phyloP scores from a whole-genome alignment of 2,797 vertebrate species.

The Sarcoramphus papa region DNA sequence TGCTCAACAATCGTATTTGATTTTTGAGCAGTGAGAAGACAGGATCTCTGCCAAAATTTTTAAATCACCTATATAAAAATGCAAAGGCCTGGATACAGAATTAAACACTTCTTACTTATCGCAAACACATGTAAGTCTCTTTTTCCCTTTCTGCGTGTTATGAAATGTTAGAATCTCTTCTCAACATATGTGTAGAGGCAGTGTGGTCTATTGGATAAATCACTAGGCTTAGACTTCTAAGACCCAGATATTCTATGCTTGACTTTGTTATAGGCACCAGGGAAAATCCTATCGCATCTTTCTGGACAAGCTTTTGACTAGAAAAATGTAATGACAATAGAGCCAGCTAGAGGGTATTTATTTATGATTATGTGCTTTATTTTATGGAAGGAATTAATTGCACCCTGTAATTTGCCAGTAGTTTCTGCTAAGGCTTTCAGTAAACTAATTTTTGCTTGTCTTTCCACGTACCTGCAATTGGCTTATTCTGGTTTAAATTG shows the following conservation, averaged over 20 bases:
- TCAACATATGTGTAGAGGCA: neutral
- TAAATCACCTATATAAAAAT: conserved; percentile 32
- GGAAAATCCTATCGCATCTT: neutral
- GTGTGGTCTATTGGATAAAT: neutral
- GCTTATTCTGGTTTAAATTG: neutral
- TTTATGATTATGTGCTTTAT: neutral
- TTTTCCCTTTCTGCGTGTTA: neutral
- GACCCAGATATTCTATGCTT: neutral
- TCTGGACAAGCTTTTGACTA: neutral
- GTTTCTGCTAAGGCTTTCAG: neutral
- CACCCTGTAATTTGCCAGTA: neutral
- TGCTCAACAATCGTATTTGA: neutral
- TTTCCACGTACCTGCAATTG: accelerated
- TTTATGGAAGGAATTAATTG: neutral
- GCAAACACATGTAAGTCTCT: neutral
- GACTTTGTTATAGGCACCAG: neutral
- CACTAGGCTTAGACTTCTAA: neutral
- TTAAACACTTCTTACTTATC: conserved; percentile 13
- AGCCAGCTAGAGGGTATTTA: neutral
- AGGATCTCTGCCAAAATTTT: neutral
- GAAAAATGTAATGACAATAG: neutral
- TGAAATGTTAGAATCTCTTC: neutral
- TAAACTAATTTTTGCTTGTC: neutral
- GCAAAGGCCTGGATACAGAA: neutral
- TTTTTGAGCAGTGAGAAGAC: neutral